Conservation (phyloP, 2,797 vertebrate species). For the Aplochiton taeniatus region DNA sequence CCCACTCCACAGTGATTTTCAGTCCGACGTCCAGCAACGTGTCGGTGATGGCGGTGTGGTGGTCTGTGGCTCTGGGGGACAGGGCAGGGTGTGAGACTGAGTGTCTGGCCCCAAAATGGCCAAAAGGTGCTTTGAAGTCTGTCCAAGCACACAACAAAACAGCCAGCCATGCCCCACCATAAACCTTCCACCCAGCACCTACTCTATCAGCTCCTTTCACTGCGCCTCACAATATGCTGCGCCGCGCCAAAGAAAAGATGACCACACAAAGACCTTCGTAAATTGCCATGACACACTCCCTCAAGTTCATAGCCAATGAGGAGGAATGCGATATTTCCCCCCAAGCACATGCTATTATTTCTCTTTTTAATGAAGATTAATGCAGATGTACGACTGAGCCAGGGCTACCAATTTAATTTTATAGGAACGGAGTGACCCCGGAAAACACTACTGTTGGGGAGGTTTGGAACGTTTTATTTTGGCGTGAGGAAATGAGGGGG, state of each 20-base stretch:
- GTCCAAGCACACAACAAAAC: constrained; percentile 55
- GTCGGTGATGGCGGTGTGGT: constrained; percentile 61
- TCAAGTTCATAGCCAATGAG: constrained; percentile 17
- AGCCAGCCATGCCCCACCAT: constrained; percentile 49
- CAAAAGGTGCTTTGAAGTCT: constrained; percentile 78
- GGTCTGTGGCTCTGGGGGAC: constrained; percentile 26
- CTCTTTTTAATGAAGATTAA: constrained; percentile 40
- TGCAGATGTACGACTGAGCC: constrained; percentile 27
- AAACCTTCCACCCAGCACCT: constrained; percentile 55
- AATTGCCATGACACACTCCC: constrained; percentile 29
- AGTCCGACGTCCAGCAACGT: constrained; percentile 45
- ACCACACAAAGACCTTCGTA: constrained; percentile 56
- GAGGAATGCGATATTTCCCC: constrained; percentile 33
- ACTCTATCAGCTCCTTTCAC: constrained; percentile 58
- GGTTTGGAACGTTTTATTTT: constrained; percentile 50
- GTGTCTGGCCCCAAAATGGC: constrained; percentile 65
- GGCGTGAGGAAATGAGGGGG: constrained; percentile 71
- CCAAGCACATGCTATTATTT: constrained; percentile 15
- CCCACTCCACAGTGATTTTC: constrained; percentile 48
- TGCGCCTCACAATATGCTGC: constrained; percentile 47
- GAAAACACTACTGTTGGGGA: constrained; percentile 43
- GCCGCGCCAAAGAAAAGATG: constrained; percentile 45
- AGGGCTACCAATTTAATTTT: constrained; percentile 33
- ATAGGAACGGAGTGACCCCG: constrained; percentile 46
- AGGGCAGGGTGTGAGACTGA: constrained; percentile 38